These are phyloP conservation scores for Cetoscarus ocellatus DNA, from an alignment of 2,797 vertebrate genomes.

Conservation along the genomic window DNA sequence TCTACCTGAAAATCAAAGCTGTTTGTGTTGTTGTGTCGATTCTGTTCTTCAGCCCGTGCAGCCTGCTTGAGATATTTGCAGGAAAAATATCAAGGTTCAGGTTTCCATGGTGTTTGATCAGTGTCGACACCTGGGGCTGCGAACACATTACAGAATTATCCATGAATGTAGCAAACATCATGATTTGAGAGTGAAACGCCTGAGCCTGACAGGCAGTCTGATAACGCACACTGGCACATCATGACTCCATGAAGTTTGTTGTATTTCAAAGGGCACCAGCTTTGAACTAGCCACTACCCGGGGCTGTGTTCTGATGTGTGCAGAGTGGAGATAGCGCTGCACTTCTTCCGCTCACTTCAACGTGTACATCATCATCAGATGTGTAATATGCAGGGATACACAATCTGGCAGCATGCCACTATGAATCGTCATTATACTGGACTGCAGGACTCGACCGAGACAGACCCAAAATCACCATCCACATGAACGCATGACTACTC, in stretches of 20 bases:
- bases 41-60: constrained; percentile 16
- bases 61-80: constrained; percentile 34
- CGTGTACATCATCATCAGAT: constrained; percentile 63
- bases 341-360: constrained; percentile 68
- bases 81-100: constrained; percentile 38
- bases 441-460: constrained; percentile 54
- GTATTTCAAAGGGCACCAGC: constrained; percentile 81
- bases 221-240: constrained; percentile 63
- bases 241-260: constrained; percentile 67
- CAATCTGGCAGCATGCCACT: constrained; percentile 75
- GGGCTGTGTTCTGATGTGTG: constrained; percentile 79
- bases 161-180: constrained; percentile 72
- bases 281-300: constrained; percentile 76
- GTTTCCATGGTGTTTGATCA: constrained; percentile 68
- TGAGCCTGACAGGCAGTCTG: constrained; percentile 59
- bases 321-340: constrained; percentile 73
- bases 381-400: constrained; percentile 68
- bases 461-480: constrained; percentile 61
- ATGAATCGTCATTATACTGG: constrained; percentile 68
- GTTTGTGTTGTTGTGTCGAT: constrained; percentile 16
- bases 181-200: constrained; percentile 56
- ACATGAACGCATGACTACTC: constrained; percentile 71
- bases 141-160: constrained; percentile 67
- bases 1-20: background rate
- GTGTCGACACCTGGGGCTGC: constrained; percentile 54